Percentiles rank a stretch among this genome's conserved stretches.
Evolutionary conservation across 2,888 invertebrate species (phyloP).

Genomic region (Tetragnatha montana): DNA sequence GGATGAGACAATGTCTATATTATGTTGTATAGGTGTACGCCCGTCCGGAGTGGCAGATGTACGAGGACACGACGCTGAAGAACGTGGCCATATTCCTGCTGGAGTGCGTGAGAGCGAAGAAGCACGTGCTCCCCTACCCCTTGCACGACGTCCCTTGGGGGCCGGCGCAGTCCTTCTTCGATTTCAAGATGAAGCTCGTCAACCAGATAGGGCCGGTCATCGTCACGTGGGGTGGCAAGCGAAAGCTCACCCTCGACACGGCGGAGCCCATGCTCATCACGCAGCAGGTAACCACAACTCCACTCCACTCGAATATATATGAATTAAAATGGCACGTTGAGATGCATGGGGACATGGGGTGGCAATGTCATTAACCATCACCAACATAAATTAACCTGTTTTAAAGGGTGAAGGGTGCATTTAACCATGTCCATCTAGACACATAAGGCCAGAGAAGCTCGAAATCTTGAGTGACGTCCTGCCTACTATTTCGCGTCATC

Average conservation of each 20-base stretch:
- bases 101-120: slow-evolving; percentile 73
- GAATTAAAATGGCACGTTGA: no score
- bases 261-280: slow-evolving; percentile 72
- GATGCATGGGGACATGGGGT: no score
- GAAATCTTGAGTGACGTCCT: no score
- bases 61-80: slow-evolving; percentile 73
- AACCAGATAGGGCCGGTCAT: slow-evolving; percentile 74
- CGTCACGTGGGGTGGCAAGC: slow-evolving; percentile 74
- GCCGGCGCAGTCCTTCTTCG: slow-evolving; percentile 74
- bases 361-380: no score
- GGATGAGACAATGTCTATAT: no score
- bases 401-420: no score
- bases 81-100: slow-evolving; percentile 74
- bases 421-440: no score
- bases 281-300: slow-evolving; percentile 70
- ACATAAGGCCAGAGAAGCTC: no score
- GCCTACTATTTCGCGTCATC: no score
- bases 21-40: slow-evolving; percentile 73
- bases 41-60: slow-evolving; percentile 74
- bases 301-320: no score
- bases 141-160: slow-evolving; percentile 75
- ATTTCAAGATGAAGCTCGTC: slow-evolving; percentile 73
- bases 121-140: slow-evolving; percentile 73
- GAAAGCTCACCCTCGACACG: slow-evolving; percentile 72
- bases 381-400: no score